Conservation (phyloP, 2,797 vertebrate genomes). For the Gouania willdenowi region DNA sequence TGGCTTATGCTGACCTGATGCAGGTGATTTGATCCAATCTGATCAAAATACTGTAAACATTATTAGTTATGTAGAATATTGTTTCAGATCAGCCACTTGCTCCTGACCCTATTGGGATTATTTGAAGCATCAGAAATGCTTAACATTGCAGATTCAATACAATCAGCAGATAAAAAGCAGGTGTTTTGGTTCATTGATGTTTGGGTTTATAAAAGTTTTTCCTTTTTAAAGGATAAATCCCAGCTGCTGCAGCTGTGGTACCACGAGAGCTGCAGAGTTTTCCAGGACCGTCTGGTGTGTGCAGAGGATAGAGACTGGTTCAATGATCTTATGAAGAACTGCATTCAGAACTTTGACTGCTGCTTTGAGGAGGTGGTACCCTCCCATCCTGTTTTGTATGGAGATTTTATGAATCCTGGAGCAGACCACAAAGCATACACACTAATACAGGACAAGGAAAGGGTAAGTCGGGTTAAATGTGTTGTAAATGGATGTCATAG, state of each 20-base stretch:
- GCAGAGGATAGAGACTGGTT: constrained; percentile 85
- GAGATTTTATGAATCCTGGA: constrained; percentile 85
- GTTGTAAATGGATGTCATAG: background rate
- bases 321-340: constrained; percentile 72
- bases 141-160: too few species aligned
- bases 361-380: constrained; percentile 78
- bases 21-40: constrained; percentile 61
- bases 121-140: too few species aligned
- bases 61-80: background rate
- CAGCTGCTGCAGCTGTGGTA: constrained; percentile 88
- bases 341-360: constrained; percentile 77
- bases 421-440: constrained; percentile 76
- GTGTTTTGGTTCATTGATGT: background rate
- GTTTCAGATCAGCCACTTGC: background rate
- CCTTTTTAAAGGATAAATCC: constrained; percentile 48
- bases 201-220: background rate
- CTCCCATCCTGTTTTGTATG: constrained; percentile 82
- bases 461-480: constrained; percentile 57
- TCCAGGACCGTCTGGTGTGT: constrained; percentile 85
- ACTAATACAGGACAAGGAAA: constrained; percentile 75
- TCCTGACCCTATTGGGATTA: too few species aligned
- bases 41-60: constrained; percentile 1
- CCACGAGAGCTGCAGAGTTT: constrained; percentile 88
- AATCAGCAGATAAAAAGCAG: too few species aligned
- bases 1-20: constrained; percentile 79